Percentiles rank a stretch among this genome's conserved stretches.
phyloP scores from a whole-genome alignment of 1,140 invertebrate genomes.

The Cydia amplana region DNA sequence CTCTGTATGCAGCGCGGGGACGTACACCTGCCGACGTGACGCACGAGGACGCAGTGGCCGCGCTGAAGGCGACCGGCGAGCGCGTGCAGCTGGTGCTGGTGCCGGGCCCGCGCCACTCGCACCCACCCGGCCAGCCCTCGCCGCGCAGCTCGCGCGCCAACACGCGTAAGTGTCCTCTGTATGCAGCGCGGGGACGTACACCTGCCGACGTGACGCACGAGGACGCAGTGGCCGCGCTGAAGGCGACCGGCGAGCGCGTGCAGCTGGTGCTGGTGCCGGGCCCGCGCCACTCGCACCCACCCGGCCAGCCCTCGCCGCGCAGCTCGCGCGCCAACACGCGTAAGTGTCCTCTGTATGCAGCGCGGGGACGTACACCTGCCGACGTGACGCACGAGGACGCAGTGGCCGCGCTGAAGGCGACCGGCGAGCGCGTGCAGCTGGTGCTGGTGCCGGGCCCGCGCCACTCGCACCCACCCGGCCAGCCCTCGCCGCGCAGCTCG shows the following conservation, averaged over 20 bases:
- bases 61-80: conserved; percentile 96
- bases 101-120: conserved; percentile 62
- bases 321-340: conserved; percentile 77
- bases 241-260: too few relatives aligned
- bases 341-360: conserved; percentile 42
- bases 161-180: conserved; percentile 59
- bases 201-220: not conserved
- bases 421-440: too few relatives aligned
- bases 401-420: too few relatives aligned
- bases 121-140: conserved; percentile 54
- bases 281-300: conserved; percentile 47
- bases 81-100: conserved; percentile 92
- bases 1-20: not conserved
- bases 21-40: not conserved
- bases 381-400: not conserved
- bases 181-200: too few relatives aligned
- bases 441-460: conserved; percentile 84
- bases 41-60: conserved; percentile 83
- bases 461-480: conserved; percentile 46
- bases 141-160: conserved; percentile 79
- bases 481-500: conserved; percentile 78
- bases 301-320: conserved; percentile 70
- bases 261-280: conserved; percentile 88
- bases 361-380: not conserved
- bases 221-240: too few relatives aligned